These are phyloP conservation scores for Acipenser transmontanus DNA, from an alignment of 2,797 vertebrate genomes.

Conservation along the genomic window DNA sequence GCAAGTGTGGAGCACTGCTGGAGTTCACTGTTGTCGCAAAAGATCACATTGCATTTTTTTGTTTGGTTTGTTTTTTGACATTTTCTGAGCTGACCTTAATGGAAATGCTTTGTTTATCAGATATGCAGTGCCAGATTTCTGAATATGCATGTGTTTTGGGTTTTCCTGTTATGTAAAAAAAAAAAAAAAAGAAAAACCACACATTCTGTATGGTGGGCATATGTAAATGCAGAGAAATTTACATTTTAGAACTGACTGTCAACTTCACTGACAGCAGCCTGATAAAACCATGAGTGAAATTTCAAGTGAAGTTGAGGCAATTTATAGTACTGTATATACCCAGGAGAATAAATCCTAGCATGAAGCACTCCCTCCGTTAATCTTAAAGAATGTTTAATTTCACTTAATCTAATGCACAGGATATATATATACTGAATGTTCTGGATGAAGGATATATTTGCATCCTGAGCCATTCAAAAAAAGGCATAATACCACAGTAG, in stretches of 20 bases:
- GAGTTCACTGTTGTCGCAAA: too few species aligned
- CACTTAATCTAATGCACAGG: constrained; percentile 53
- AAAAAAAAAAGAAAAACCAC: too few species aligned
- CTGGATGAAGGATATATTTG: too few species aligned
- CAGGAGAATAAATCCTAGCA: constrained; percentile 54
- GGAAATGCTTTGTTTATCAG: constrained; percentile 1
- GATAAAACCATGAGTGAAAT: constrained; percentile 27
- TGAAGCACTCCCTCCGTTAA: constrained; percentile 57
- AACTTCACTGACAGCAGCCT: constrained; percentile 24
- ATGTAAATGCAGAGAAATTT: too few species aligned
- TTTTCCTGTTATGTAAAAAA: too few species aligned
- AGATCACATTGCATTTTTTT: neutral
- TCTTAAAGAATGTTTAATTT: constrained; percentile 67
- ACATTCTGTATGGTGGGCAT: too few species aligned
- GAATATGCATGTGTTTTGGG: too few species aligned
- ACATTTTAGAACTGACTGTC: too few species aligned
- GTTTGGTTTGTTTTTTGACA: neutral
- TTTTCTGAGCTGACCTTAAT: neutral
- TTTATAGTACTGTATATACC: constrained; percentile 42
- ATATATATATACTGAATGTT: neutral
- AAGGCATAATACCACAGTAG: too few species aligned
- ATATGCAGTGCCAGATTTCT: too few species aligned
- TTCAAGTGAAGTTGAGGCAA: constrained; percentile 40
- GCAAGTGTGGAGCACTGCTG: neutral
- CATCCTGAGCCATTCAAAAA: too few species aligned